Percentiles rank a stretch among this genome's conserved stretches.
Evolutionary conservation across 2,113 vertebrate genomes (phyloP).

Genomic region (Donacobius atricapilla): DNA sequence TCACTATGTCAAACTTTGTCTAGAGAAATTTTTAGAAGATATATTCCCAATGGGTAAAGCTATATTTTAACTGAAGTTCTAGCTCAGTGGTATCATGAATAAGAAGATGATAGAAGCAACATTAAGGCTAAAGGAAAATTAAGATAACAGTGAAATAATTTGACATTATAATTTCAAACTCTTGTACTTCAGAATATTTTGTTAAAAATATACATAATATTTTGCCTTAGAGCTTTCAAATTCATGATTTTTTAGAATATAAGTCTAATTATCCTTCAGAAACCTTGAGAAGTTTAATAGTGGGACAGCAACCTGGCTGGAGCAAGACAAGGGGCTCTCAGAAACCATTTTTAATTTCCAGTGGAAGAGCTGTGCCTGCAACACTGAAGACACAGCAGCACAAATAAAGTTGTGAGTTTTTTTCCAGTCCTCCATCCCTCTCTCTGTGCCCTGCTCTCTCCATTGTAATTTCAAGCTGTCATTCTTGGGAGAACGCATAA

Average conservation of each 20-base stretch:
- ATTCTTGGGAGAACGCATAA: background rate
- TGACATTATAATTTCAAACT: background rate
- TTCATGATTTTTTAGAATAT: background rate
- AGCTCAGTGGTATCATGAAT: background rate
- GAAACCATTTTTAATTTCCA: background rate
- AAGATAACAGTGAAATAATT: background rate
- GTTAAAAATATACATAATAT: background rate
- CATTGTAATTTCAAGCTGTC: background rate
- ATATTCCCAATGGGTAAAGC: background rate
- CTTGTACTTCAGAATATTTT: background rate
- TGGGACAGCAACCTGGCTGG: background rate
- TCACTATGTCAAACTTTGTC: background rate
- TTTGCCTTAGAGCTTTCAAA: background rate
- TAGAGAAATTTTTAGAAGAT: background rate
- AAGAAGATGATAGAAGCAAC: background rate
- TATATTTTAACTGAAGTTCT: background rate
- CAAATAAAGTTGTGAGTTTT: background rate
- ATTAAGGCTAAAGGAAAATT: background rate
- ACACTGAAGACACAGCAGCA: background rate
- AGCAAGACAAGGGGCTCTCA: background rate
- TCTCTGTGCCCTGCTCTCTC: background rate
- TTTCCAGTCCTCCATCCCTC: background rate
- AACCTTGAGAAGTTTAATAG: background rate
- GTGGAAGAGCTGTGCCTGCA: background rate
- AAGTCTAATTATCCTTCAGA: background rate